These are phyloP conservation scores for Himantopus leucocephalus DNA, from an alignment of 2,113 vertebrate genomes.

Conservation along the genomic window DNA sequence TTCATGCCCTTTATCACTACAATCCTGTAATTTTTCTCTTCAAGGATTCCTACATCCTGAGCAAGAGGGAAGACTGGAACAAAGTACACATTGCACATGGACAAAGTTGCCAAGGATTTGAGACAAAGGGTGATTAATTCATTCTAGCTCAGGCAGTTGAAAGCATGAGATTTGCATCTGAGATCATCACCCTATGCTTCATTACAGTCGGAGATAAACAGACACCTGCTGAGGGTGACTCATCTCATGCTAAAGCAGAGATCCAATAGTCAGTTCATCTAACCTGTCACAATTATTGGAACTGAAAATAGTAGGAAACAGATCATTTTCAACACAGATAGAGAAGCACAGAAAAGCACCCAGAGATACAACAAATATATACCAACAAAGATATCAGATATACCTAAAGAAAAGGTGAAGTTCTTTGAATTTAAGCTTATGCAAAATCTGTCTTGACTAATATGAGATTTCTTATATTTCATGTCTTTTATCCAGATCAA, in stretches of 20 bases:
- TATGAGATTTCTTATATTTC: background rate
- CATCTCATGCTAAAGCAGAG: background rate
- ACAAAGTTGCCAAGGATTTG: background rate
- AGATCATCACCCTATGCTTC: conserved; percentile 36
- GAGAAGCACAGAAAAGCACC: background rate
- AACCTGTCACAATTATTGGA: background rate
- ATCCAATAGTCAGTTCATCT: background rate
- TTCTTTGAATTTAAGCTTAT: background rate
- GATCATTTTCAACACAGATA: background rate
- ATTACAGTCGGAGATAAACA: conserved; percentile 28
- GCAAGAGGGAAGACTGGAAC: background rate
- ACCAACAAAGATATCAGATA: background rate
- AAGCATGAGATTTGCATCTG: background rate
- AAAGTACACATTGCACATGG: background rate
- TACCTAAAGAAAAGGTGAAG: background rate
- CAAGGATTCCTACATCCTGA: background rate
- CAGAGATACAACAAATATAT: background rate
- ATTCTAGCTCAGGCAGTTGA: background rate
- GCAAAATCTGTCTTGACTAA: background rate
- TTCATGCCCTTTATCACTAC: background rate
- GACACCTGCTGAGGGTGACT: conserved; percentile 53
- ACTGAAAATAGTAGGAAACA: background rate
- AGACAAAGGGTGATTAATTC: background rate
- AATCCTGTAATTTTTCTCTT: background rate
- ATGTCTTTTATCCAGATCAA: background rate